phyloP scores from a whole-genome alignment of 2,797 vertebrate species.

The Chelon labrosus region DNA sequence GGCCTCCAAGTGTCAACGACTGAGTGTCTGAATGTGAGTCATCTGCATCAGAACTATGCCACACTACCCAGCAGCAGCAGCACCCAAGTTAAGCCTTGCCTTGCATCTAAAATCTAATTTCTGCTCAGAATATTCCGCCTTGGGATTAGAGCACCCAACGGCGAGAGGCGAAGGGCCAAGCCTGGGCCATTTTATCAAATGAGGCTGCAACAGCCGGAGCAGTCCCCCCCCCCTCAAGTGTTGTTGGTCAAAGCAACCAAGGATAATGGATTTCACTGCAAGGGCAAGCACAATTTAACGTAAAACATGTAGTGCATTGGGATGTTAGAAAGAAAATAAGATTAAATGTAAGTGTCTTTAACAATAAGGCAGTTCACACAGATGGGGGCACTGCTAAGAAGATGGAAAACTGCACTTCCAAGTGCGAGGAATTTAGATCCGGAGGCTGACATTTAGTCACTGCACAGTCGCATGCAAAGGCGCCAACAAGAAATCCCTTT shows the following conservation, averaged over 20 bases:
- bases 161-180: background rate
- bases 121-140: slow-evolving; percentile 37
- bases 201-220: background rate
- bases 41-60: background rate
- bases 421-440: no score
- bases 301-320: background rate
- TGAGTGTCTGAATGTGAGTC: background rate
- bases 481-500: no score
- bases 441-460: no score
- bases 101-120: slow-evolving; percentile 19
- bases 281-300: background rate
- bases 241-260: background rate
- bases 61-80: background rate
- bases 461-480: no score
- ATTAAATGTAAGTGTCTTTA: slow-evolving; percentile 10
- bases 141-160: slow-evolving; percentile 38
- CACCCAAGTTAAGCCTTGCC: background rate
- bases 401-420: no score
- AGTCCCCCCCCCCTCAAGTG: background rate
- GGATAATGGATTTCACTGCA: slow-evolving; percentile 20
- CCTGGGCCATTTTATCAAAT: slow-evolving; percentile 28
- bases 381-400: no score
- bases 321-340: slow-evolving; percentile 7
- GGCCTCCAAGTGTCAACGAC: background rate
- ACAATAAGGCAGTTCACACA: background rate